Evolutionary conservation across 2,113 vertebrate genomes (phyloP), one percentile per base, ranked within the genome.

Genomic region (Vulpes ferrilata): DNA sequence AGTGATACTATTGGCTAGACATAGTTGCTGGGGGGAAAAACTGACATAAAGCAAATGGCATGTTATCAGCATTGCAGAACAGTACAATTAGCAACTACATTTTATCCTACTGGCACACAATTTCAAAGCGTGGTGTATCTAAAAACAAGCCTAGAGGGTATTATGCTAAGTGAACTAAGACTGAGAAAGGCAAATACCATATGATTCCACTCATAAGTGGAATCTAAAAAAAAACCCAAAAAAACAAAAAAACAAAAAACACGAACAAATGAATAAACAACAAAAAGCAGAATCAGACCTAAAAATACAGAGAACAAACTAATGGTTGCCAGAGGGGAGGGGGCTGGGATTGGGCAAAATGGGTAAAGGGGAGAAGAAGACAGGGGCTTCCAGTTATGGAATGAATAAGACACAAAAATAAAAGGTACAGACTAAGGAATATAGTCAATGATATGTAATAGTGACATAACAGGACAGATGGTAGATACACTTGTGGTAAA

Each of bases 1-100:
- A 84, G 38, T 95, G 81, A 95, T 90, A 69, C 62, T 64, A 79
- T 30, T 48, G 90, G 53, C 95, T 92, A 87, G 94, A 96, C 97
- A 97, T 96, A 98, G 97, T 69, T 64, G 51, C 59, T 95, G 85
- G 69, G 55, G 48, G 55, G 7, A 1, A 32, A 27, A 35, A 23
- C 57, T 91, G 94, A 96, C 81, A 76, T 95, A 84, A 90, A 74
- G 71, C 80, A 94, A 96, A 94, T 57, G 95, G 93, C 88, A 96
- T 82, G 64, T 90, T 87, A 90, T 88, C 81, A 85, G 87, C 80
- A 22, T 27, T 5, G 16, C 48, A 90, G 67, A 92, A 71, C 12
- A 88, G 90, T 32, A 85, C 88, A 92, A 78, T 79, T 67, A 90
- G 80, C 65, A 96, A 73, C 69, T 79, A 57, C 53, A 38, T 48